These are phyloP conservation scores for Oconnorella tubifera DNA, from an alignment of 2,888 invertebrate species.

Conservation along the genomic window DNA sequence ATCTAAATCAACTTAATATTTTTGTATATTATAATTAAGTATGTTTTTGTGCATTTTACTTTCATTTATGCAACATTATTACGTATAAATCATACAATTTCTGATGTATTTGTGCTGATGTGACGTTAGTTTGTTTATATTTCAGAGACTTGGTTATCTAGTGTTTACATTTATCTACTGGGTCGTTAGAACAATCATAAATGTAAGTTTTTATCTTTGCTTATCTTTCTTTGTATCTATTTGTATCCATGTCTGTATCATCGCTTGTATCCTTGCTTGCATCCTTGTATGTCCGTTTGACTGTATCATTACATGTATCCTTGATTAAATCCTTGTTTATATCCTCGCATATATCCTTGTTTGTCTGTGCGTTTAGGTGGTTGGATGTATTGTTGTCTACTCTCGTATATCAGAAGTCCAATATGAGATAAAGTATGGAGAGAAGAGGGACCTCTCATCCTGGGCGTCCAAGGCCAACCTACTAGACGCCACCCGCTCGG, in stretches of 20 bases:
- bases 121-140: not conserved
- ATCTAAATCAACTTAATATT: not conserved
- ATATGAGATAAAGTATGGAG: constrained; percentile 39
- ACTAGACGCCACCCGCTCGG: constrained; percentile 22
- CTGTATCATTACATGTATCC: no score
- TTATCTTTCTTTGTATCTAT: no score
- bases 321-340: no score
- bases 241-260: no score
- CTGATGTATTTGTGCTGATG: no score
- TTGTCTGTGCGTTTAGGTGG: no score
- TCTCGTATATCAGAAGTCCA: constrained; percentile 37
- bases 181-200: constrained; percentile 46
- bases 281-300: no score
- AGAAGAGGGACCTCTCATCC: constrained; percentile 32
- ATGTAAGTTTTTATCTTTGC: constrained; percentile 45
- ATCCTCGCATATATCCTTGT: no score
- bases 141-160: constrained; percentile 49
- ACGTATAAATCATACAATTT: no score
- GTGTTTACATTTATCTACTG: constrained; percentile 53
- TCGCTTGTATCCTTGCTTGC: no score
- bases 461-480: constrained; percentile 28
- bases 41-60: not conserved
- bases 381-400: constrained; percentile 26
- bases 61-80: no score
- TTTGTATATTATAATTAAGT: not conserved